A percentile compares a stretch with the other conserved stretches of the same genome.
phyloP scores from a whole-genome alignment of 2,888 invertebrate species.

The Phorcus lineatus region DNA sequence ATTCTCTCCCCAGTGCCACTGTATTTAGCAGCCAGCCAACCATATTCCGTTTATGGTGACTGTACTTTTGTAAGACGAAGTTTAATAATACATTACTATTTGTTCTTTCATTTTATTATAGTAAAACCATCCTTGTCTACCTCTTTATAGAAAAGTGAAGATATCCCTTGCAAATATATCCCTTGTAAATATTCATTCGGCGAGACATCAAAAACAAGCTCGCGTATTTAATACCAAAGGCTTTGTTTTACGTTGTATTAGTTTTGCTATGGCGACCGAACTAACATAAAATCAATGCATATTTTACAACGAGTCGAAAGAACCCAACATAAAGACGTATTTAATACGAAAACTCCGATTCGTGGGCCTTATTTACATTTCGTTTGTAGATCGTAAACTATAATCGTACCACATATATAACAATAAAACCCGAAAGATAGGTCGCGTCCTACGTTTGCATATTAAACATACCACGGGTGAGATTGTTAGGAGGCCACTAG shows the following conservation, averaged over 20 bases:
- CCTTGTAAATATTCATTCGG: background rate
- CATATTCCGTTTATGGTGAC: too few species aligned
- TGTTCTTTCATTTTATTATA: too few species aligned
- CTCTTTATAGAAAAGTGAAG: too few species aligned
- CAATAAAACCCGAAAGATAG: background rate
- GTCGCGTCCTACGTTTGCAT: background rate
- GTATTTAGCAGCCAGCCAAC: too few species aligned
- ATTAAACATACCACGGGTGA: background rate
- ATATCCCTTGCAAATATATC: background rate
- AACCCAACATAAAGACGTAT: background rate
- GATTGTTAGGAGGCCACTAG: background rate
- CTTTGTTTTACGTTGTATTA: background rate
- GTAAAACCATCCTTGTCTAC: too few species aligned
- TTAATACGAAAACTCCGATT: background rate
- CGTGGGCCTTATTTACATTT: background rate
- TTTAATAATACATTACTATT: too few species aligned
- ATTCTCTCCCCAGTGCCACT: too few species aligned
- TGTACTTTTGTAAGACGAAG: too few species aligned
- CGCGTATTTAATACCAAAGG: background rate
- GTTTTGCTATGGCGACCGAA: conserved; percentile 18
- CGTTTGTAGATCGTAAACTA: background rate
- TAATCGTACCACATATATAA: background rate
- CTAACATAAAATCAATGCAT: background rate
- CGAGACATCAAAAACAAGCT: background rate
- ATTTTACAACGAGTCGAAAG: background rate